phyloP scores from a whole-genome alignment of 2,888 invertebrate species.

The Tanytarsus gracilentus region DNA sequence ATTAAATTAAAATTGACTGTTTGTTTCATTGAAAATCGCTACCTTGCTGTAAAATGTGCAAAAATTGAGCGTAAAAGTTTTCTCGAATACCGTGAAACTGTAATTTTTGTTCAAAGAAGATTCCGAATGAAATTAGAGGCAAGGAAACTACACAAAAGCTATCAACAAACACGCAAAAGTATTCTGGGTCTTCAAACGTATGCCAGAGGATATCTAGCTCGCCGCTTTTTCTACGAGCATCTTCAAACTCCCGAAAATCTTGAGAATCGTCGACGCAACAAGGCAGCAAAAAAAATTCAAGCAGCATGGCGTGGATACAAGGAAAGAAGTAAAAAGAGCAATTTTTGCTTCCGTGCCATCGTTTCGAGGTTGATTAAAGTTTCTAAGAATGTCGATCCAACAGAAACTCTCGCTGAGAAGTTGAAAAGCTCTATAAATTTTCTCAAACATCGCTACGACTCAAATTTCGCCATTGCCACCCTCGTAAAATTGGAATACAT shows the following conservation, averaged over 20 bases:
- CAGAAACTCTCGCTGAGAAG: conserved; percentile 37
- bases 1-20: too few species aligned
- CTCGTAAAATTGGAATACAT: conserved; percentile 35
- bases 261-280: conserved; percentile 42
- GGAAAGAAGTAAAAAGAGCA: conserved; percentile 34
- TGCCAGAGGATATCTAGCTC: conserved; percentile 46
- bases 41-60: too few species aligned
- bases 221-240: conserved; percentile 44
- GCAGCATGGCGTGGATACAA: conserved; percentile 49
- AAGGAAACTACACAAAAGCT: conserved; percentile 33
- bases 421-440: conserved; percentile 38
- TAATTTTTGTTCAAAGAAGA: conserved; percentile 45
- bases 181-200: conserved; percentile 43
- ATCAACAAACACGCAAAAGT: conserved; percentile 36
- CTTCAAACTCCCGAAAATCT: conserved; percentile 45
- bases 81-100: conserved; percentile 40
- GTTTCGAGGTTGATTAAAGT: conserved; percentile 6
- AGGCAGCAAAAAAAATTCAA: conserved; percentile 57
- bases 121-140: conserved; percentile 42
- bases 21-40: too few species aligned
- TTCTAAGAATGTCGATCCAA: conserved; percentile 32
- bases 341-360: conserved; percentile 34
- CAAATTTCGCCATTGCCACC: conserved; percentile 37
- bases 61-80: conserved; percentile 40
- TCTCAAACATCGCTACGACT: conserved; percentile 37